phyloP scores from a whole-genome alignment of 2,888 invertebrate genomes.

The Lydus trimaculatus region DNA sequence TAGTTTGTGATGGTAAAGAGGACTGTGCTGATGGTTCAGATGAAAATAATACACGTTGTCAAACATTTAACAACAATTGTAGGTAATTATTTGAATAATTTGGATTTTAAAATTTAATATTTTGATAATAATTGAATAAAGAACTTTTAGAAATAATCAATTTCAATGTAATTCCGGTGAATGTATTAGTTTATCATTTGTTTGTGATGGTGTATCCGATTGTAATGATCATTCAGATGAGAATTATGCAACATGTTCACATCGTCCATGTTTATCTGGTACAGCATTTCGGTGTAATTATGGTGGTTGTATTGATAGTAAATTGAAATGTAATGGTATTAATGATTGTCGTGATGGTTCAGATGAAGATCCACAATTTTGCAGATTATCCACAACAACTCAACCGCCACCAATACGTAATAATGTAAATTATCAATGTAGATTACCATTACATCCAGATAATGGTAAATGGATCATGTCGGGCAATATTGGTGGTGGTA shows the following conservation, averaged over 20 bases:
- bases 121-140: neutral
- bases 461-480: slow-evolving; percentile 8
- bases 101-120: no score
- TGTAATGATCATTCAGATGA: neutral
- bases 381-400: neutral
- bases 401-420: neutral
- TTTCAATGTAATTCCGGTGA: neutral
- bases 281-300: neutral
- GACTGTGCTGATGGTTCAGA: neutral
- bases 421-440: neutral
- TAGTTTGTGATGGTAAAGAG: neutral
- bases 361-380: neutral
- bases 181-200: neutral
- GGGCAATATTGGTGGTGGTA: neutral
- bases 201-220: neutral
- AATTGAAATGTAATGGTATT: neutral
- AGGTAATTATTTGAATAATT: neutral
- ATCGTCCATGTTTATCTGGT: neutral
- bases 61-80: neutral
- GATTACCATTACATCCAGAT: slow-evolving; percentile 1
- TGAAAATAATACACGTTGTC: neutral
- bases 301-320: neutral
- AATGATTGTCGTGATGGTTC: neutral
- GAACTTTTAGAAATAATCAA: neutral
- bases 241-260: neutral